Evolutionary conservation across 2,888 invertebrate genomes (phyloP).

Genomic region (Opisthograptis luteolata): DNA sequence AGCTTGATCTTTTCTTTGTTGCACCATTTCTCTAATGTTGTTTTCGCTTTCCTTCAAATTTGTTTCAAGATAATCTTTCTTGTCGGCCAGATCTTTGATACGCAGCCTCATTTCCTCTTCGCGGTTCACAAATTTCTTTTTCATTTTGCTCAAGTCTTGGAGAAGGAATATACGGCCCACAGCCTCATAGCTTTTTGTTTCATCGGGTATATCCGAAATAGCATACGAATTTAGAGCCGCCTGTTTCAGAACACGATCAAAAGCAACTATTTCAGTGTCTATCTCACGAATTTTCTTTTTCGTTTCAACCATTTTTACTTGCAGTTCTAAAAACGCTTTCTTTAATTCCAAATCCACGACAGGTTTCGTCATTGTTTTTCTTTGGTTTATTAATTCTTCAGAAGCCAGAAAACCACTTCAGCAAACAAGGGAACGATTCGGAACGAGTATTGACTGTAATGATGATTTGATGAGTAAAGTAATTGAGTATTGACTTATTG

Average conservation of each 20-base stretch:
- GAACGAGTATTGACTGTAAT: too few species aligned
- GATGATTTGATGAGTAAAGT: too few species aligned
- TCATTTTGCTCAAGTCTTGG: slow-evolving; percentile 86
- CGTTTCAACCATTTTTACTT: slow-evolving; percentile 92
- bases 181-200: slow-evolving; percentile 90
- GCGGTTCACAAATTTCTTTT: slow-evolving; percentile 85
- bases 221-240: slow-evolving; percentile 89
- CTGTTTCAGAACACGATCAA: slow-evolving; percentile 87
- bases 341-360: slow-evolving; percentile 85
- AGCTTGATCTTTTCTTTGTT: slow-evolving; percentile 34
- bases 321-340: slow-evolving; percentile 92
- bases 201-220: slow-evolving; percentile 84
- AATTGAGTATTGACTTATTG: too few species aligned
- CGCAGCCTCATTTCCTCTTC: slow-evolving; percentile 85
- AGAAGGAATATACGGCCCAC: slow-evolving; percentile 93
- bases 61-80: slow-evolving; percentile 91
- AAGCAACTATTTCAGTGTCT: slow-evolving; percentile 89
- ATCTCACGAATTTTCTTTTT: slow-evolving; percentile 91
- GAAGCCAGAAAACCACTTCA: background rate
- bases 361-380: slow-evolving; percentile 76
- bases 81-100: slow-evolving; percentile 89
- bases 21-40: slow-evolving; percentile 39
- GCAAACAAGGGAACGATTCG: too few species aligned
- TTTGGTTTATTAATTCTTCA: background rate
- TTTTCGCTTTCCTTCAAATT: slow-evolving; percentile 87